A percentile compares a stretch with the other conserved stretches of the same genome.
Evolutionary conservation across 1,140 invertebrate species (phyloP).

Genomic region (Magallana ariakensis): DNA sequence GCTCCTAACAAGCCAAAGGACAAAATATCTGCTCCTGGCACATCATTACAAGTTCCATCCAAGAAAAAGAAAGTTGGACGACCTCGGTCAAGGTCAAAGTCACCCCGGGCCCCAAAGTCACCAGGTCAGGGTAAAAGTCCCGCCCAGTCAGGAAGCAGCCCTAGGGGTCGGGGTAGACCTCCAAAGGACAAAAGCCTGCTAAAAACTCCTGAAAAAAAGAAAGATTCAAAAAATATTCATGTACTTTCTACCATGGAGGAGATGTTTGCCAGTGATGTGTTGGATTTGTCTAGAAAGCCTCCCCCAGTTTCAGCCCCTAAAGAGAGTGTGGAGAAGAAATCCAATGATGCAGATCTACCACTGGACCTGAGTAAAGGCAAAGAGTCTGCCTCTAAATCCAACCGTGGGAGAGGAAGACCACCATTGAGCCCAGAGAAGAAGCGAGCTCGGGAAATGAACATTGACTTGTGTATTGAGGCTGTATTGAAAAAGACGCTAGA

Average conservation of each 20-base stretch:
- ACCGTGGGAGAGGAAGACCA: constrained; percentile 55
- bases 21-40: background rate
- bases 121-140: constrained; percentile 56
- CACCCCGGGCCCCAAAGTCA: constrained; percentile 46
- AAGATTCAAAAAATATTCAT: constrained; percentile 1
- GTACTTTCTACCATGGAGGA: constrained; percentile 24
- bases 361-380: constrained; percentile 38
- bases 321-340: constrained; percentile 17
- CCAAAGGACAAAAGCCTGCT: constrained; percentile 42
- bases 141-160: constrained; percentile 41
- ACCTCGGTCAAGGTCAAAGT: constrained; percentile 75
- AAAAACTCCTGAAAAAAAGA: constrained; percentile 35
- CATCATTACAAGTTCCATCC: constrained; percentile 27
- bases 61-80: constrained; percentile 65
- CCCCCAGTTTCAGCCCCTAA: background rate
- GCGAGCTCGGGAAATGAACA: constrained; percentile 56
- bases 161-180: constrained; percentile 44
- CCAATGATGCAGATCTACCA: background rate
- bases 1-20: background rate
- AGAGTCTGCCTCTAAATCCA: constrained; percentile 57
- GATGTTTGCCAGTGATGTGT: constrained; percentile 33
- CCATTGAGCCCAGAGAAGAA: constrained; percentile 54
- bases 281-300: constrained; percentile 31
- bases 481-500: constrained; percentile 56
- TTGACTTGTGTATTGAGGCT: constrained; percentile 66